Percentiles rank a stretch among this genome's conserved stretches.
phyloP scores from a whole-genome alignment of 1,140 invertebrate genomes.

The Micrasema minimum region DNA sequence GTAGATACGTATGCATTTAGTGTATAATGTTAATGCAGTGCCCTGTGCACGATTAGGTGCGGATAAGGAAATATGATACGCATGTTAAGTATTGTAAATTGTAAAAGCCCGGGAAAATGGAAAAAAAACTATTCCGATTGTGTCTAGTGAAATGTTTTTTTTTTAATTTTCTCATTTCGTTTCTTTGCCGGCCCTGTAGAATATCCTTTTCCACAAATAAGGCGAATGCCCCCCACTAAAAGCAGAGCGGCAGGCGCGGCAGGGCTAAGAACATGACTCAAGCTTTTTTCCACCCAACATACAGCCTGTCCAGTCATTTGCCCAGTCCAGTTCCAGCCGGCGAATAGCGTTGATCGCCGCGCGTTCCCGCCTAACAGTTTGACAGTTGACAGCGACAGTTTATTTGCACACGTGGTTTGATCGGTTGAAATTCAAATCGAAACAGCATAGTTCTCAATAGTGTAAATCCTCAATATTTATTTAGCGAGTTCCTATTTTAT shows the following conservation, averaged over 20 bases:
- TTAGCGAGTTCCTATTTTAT: not conserved
- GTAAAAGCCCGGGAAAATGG: no score
- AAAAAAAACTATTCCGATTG: no score
- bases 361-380: constrained; percentile 8
- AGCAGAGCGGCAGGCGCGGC: constrained; percentile 28
- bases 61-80: no score
- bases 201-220: constrained; percentile 31
- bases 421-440: not conserved
- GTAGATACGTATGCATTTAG: no score
- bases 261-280: constrained; percentile 30
- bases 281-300: constrained; percentile 35
- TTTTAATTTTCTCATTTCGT: no score
- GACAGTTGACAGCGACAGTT: constrained; percentile 19
- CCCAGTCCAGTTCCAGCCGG: not conserved
- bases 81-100: no score
- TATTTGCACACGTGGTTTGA: constrained; percentile 10
- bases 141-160: no score
- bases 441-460: not conserved
- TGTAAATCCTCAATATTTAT: not conserved
- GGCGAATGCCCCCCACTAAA: constrained; percentile 37
- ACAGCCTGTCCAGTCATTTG: constrained; percentile 4
- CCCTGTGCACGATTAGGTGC: no score
- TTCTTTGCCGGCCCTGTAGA: constrained; percentile 4
- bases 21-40: no score
- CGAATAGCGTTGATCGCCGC: constrained; percentile 30